Percentiles rank a stretch among this genome's conserved stretches.
phyloP scores from a whole-genome alignment of 2,888 invertebrate species.

The Agrenia bidenticulata region DNA sequence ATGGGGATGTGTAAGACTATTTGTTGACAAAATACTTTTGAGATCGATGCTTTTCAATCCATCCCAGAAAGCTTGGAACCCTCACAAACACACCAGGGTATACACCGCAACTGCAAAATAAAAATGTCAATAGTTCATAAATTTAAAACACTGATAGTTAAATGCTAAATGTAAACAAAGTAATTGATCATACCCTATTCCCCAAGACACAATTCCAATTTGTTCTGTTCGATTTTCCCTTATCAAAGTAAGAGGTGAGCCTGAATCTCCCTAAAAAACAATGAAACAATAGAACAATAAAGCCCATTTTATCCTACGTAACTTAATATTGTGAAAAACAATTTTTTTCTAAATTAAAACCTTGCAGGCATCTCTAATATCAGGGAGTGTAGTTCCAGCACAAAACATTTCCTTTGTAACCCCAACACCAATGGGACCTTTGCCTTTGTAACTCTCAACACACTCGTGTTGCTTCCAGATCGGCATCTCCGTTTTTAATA shows the following conservation, averaged over 20 bases:
- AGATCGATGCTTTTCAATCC: slow-evolving; percentile 43
- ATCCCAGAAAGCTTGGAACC: slow-evolving; percentile 31
- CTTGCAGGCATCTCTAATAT: slow-evolving; percentile 30
- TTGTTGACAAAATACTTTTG: background rate
- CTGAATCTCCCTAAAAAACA: slow-evolving; percentile 16
- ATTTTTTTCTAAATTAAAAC: slow-evolving; percentile 13
- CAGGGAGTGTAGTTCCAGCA: slow-evolving; percentile 24
- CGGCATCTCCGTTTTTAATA: slow-evolving; percentile 31
- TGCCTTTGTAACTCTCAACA: slow-evolving; percentile 31
- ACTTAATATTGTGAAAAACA: too few species aligned
- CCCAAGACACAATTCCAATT: slow-evolving; percentile 37
- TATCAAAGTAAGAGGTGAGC: slow-evolving; percentile 30
- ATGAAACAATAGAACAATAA: too few species aligned
- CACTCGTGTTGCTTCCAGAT: slow-evolving; percentile 40
- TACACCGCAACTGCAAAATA: slow-evolving; percentile 37
- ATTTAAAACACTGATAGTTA: background rate
- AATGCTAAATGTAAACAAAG: background rate
- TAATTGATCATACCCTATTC: slow-evolving; percentile 28
- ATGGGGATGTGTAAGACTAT: background rate
- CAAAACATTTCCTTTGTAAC: slow-evolving; percentile 35
- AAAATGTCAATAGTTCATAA: slow-evolving; percentile 14
- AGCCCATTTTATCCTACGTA: too few species aligned
- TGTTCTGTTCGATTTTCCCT: slow-evolving; percentile 25
- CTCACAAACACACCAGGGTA: slow-evolving; percentile 47
- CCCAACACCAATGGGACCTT: slow-evolving; percentile 28